These are phyloP conservation scores for Alethe diademata DNA, from an alignment of 2,113 vertebrate species.

Conservation along the genomic window DNA sequence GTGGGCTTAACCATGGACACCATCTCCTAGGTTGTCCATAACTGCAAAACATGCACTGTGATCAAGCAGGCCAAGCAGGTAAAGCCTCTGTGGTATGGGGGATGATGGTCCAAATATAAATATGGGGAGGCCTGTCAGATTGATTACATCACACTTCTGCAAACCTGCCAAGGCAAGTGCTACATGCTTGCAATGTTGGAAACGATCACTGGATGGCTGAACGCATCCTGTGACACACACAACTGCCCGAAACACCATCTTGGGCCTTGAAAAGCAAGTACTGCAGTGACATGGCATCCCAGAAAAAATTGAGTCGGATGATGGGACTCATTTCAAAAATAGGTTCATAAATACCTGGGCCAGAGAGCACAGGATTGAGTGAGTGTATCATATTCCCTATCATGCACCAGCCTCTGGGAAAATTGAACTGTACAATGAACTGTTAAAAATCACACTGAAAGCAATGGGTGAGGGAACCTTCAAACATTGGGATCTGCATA, in stretches of 20 bases:
- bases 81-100: not conserved
- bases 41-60: not conserved
- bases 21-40: not conserved
- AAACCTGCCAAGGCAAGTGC: not conserved
- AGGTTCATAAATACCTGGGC: not conserved
- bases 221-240: not conserved
- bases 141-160: not conserved
- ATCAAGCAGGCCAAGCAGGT: not conserved
- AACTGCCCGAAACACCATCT: not conserved
- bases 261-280: not conserved
- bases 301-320: not conserved
- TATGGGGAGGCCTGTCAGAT: not conserved
- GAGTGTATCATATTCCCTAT: not conserved
- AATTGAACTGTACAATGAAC: not conserved
- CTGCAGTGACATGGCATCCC: not conserved
- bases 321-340: not conserved
- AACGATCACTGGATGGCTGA: not conserved
- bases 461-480: not conserved
- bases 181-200: not conserved
- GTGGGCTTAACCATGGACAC: no score
- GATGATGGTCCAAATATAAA: not conserved
- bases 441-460: not conserved
- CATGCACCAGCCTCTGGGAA: not conserved
- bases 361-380: not conserved
- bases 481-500: not conserved